Conservation (phyloP, 2,113 vertebrate genomes). For the Cochlearius cochlearius region DNA sequence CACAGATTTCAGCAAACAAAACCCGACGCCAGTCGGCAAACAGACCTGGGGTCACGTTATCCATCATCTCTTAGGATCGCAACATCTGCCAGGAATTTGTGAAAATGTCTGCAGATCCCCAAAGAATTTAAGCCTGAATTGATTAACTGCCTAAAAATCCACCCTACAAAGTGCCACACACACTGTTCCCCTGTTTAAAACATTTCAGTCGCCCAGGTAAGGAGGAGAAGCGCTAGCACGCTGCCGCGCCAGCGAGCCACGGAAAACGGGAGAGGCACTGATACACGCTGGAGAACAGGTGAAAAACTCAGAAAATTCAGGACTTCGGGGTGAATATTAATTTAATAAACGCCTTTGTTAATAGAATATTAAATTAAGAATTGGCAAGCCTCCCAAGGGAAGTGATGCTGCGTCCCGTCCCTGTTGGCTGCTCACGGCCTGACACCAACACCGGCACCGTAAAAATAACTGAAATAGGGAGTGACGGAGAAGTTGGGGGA, state of each 20-base stretch:
- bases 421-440: not conserved
- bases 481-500: not conserved
- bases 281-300: not conserved
- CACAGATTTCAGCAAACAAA: conserved; percentile 6
- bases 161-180: not conserved
- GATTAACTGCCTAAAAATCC: conserved; percentile 33
- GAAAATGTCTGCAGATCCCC: conserved; percentile 35
- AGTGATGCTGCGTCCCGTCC: not conserved
- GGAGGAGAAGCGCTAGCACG: not conserved
- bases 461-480: not conserved
- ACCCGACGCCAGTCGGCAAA: not conserved
- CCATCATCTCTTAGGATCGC: not conserved
- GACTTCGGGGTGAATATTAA: not conserved
- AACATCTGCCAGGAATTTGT: conserved; percentile 35
- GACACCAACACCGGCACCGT: not conserved
- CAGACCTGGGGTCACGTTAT: not conserved
- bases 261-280: not conserved
- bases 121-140: conserved; percentile 16
- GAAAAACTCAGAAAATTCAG: not conserved
- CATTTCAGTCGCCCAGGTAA: not conserved
- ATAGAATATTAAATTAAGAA: not conserved
- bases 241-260: not conserved
- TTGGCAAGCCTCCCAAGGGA: not conserved
- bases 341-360: not conserved
- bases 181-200: not conserved